A percentile compares a stretch with the other conserved stretches of the same genome.
Conservation (phyloP, 2,113 vertebrate species). For the Sylvia atricapilla region DNA sequence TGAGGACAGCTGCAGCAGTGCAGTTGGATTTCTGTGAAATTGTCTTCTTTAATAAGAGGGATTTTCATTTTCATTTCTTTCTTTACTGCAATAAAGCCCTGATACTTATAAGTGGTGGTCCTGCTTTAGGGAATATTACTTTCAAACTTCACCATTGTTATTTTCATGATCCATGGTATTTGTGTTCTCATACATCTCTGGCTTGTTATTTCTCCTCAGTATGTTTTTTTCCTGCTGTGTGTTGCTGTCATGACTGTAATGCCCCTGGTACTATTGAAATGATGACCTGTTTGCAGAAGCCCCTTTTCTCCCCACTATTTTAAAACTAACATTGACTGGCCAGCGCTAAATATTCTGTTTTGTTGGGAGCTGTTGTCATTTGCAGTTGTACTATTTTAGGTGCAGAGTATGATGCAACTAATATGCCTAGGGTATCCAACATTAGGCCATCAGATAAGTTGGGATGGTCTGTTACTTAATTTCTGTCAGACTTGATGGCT, state of each 20-base stretch:
- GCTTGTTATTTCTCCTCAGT: not conserved
- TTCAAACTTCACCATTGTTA: not conserved
- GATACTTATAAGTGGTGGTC: not conserved
- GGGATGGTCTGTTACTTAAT: not conserved
- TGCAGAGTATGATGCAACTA: not conserved
- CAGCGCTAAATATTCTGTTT: not conserved
- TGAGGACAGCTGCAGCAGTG: conserved; percentile 8
- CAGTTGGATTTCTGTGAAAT: not conserved
- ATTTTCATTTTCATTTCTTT: conserved; percentile 2
- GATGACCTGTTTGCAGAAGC: not conserved
- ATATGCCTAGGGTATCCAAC: not conserved
- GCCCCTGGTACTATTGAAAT: not conserved
- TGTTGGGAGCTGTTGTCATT: not conserved
- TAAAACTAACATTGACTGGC: not conserved
- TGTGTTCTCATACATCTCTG: accelerated
- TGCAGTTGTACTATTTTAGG: not conserved
- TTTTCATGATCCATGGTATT: not conserved
- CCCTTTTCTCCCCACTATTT: not conserved
- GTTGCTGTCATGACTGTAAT: not conserved
- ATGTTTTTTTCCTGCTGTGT: not conserved
- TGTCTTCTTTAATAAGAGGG: not conserved
- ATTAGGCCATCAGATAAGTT: not conserved
- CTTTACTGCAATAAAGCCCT: not conserved
- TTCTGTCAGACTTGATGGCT: not conserved
- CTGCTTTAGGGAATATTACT: not conserved